Percentiles rank a stretch among this genome's conserved stretches.
Conservation (phyloP, 2,888 invertebrate genomes). For the Microchrysa polita region DNA sequence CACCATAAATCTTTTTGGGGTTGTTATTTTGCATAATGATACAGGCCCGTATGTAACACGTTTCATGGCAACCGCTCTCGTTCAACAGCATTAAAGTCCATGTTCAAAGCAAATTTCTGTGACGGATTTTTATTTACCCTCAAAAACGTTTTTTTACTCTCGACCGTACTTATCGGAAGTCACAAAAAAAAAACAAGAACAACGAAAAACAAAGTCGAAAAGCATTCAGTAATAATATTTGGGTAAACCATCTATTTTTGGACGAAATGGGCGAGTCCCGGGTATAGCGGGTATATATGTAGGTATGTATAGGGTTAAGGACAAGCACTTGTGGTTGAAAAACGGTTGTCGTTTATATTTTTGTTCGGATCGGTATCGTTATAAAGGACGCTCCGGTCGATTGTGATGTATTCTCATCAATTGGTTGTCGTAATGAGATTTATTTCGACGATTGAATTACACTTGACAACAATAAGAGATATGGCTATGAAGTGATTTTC, state of each 20-base stretch:
- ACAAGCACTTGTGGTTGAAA: background rate
- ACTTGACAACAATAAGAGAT: too few relatives aligned
- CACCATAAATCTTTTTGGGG: conserved; percentile 16
- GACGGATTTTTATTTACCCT: background rate
- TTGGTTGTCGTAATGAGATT: conserved; percentile 11
- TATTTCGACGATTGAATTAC: background rate
- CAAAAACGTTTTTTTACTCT: background rate
- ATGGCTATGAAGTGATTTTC: too few relatives aligned
- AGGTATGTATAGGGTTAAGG: background rate
- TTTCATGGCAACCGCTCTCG: background rate
- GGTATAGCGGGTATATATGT: background rate
- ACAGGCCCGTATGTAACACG: background rate
- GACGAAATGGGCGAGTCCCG: background rate
- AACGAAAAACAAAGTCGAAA: too few relatives aligned
- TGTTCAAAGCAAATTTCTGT: background rate
- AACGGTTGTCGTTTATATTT: background rate
- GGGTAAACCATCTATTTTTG: background rate
- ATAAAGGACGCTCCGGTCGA: background rate
- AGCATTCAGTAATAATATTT: too few relatives aligned
- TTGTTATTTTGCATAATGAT: conserved; percentile 9
- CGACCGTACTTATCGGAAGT: background rate
- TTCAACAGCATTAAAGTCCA: background rate
- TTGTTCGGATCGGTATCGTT: background rate
- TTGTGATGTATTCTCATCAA: background rate
- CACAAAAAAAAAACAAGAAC: too few relatives aligned